Evolutionary conservation across 2,113 vertebrate genomes (phyloP).

Genomic region (Eclectus roratus): DNA sequence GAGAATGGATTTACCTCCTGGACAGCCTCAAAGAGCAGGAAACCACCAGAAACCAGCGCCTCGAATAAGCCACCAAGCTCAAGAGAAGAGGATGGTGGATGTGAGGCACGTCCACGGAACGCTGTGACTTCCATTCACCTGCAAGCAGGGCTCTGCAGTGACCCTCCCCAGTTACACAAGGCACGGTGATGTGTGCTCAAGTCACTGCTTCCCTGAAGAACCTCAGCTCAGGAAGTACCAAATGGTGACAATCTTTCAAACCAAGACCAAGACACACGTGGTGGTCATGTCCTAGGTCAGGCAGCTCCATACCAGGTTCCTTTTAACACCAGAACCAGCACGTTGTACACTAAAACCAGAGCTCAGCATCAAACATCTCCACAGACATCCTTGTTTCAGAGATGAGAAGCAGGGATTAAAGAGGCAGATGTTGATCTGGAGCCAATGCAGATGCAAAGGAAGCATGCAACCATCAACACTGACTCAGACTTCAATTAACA

Average conservation of each 20-base stretch:
- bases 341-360: background rate
- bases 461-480: background rate
- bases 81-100: background rate
- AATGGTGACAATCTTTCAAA: background rate
- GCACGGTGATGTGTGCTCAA: accelerated
- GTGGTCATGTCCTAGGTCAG: background rate
- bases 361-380: background rate
- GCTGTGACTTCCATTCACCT: background rate
- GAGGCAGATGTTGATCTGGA: slow-evolving; percentile 32
- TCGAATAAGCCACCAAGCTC: background rate
- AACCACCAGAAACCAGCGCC: background rate
- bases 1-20: slow-evolving; percentile 23
- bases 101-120: background rate
- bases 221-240: background rate
- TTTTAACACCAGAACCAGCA: background rate
- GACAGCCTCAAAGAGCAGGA: background rate
- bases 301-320: background rate
- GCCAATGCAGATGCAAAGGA: slow-evolving; percentile 7
- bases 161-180: background rate
- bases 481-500: slow-evolving; percentile 21
- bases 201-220: background rate
- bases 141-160: background rate
- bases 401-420: background rate
- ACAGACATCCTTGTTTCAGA: background rate
- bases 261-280: background rate